Evolutionary conservation across 2,797 vertebrate species (phyloP), one percentile per base, ranked within the genome.

Genomic region (Phrynocephalus vlangalii): DNA sequence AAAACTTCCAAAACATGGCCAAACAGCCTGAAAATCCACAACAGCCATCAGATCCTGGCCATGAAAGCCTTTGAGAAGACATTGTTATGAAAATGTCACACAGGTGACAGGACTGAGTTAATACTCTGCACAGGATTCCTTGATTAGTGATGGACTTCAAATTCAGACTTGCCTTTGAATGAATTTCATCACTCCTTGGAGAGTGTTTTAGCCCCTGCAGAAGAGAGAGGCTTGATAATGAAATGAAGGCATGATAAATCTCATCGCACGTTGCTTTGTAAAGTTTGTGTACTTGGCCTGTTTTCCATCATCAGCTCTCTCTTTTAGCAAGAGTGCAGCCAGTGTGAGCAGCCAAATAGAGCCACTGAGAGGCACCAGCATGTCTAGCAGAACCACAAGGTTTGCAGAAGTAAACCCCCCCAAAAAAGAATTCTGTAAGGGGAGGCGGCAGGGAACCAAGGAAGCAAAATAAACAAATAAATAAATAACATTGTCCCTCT

Each of bases 81-180:
- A 0, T 0, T 79, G 33, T 24, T 2, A 1, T 38, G 0, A 7
- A 70, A 73, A 52, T 38, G 3, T 3, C 38, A 6, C 68, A 52
- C 13, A 38, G 87, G 83, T 84, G 92, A 71, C 90, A 82, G 33
- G 66, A 38, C 20, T 50, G 86, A 88, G n/a, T 82, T 86, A 75
- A 48, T 71, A 56, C 79, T 52, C 16, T 48, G 56, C 8, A 38
- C 38, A 30, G 1, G 22, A 3, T 0, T 71, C 9, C 76, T 0
- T 0, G 67, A 2, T 50, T 18, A 78, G 22, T 16, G 77, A 67
- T 79, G 56, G 7, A 1, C 63, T 87, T 72, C 0, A 89, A 33
- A 48, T 1, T 77, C 28, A 88, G 86, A 92, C 85, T 85, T 0
- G 0, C 33, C 15, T 79, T 80, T 87, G 24, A 87, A 91, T 83